Evolutionary conservation across 35 echinoderm and acorn worm species (phyloP).

Genomic region (Anneissia japonica): DNA sequence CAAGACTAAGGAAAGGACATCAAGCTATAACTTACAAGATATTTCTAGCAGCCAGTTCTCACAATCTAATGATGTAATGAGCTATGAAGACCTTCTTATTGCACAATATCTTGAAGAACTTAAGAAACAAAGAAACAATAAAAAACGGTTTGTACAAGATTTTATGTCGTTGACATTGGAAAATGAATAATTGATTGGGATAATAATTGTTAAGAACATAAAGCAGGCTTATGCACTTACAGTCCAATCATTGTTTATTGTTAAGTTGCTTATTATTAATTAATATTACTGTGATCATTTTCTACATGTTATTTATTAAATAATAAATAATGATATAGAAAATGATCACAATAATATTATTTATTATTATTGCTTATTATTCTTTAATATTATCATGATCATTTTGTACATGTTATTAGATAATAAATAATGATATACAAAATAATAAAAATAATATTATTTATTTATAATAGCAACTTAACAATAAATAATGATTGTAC

Average conservation of each 20-base stretch:
- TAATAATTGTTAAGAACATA: background rate
- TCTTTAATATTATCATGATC: too few species aligned
- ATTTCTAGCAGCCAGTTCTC: conserved; percentile 32
- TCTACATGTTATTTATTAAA: background rate
- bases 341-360: too few species aligned
- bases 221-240: background rate
- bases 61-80: conserved; percentile 61
- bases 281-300: background rate
- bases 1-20: too few species aligned
- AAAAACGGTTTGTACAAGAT: conserved; percentile 52
- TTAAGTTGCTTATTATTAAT: background rate
- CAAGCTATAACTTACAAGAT: too few species aligned
- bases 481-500: too few species aligned
- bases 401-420: too few species aligned
- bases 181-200: background rate
- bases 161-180: background rate
- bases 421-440: too few species aligned
- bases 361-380: too few species aligned
- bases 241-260: background rate
- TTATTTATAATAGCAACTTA: too few species aligned
- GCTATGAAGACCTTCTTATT: conserved; percentile 86
- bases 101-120: conserved; percentile 93
- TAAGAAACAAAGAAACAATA: conserved; percentile 38
- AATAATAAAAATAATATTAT: too few species aligned
- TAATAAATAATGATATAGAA: too few species aligned